Evolutionary conservation across 2,797 vertebrate genomes (phyloP).

Genomic region (Sylvilagus floridanus): DNA sequence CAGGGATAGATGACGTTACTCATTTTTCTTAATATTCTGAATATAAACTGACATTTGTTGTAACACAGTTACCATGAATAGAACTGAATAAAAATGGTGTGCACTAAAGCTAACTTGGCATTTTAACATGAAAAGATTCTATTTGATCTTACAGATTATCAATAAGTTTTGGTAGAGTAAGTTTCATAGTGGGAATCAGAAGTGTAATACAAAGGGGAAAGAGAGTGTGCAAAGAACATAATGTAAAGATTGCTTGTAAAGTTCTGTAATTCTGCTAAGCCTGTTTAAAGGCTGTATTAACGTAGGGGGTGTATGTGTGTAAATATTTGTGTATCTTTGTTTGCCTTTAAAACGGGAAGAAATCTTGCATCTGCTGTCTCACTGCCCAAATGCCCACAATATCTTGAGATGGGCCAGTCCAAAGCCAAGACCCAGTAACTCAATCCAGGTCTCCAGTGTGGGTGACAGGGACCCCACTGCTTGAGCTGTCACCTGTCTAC

Average conservation of each 20-base stretch:
- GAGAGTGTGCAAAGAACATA: too few species aligned
- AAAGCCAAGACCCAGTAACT: too few species aligned
- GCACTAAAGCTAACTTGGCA: neutral
- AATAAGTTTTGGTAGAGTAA: neutral
- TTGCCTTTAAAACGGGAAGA: too few species aligned
- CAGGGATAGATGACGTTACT: neutral
- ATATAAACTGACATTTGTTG: neutral
- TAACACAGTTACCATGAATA: neutral
- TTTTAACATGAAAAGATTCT: neutral
- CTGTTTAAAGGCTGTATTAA: conserved; percentile 4
- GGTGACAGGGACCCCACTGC: too few species aligned
- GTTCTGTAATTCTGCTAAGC: neutral
- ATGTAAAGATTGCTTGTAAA: neutral
- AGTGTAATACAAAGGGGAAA: neutral
- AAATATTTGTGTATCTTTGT: too few species aligned
- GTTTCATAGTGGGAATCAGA: neutral
- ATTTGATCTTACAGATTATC: neutral
- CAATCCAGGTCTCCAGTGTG: too few species aligned
- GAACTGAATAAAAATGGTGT: neutral
- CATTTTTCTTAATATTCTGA: neutral
- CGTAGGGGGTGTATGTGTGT: neutral
- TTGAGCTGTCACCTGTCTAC: too few species aligned
- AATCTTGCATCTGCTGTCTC: too few species aligned
- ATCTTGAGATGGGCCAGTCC: too few species aligned
- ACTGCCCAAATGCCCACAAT: too few species aligned